Percentiles rank a stretch among this genome's conserved stretches.
phyloP scores from a whole-genome alignment of 30 jellyfish, hydroid and myxozoan species.

The Hydractinia echinata region DNA sequence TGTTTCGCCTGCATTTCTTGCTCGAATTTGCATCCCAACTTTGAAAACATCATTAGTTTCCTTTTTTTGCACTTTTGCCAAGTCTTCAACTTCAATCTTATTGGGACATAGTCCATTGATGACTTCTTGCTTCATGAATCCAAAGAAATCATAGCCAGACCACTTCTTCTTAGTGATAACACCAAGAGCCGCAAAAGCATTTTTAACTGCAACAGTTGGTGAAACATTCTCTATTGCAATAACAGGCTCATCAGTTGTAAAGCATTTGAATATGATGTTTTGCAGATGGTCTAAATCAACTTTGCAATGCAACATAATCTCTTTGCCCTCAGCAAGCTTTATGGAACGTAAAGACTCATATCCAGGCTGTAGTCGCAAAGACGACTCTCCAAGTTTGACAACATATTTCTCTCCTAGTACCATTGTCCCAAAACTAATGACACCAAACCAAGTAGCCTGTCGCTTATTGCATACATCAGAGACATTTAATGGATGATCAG shows the following conservation, averaged over 20 bases:
- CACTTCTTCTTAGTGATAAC: constrained; percentile 2
- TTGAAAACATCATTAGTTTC: not conserved
- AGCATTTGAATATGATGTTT: not conserved
- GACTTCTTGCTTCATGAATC: constrained; percentile 28
- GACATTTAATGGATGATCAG: too few species aligned
- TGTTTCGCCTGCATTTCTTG: constrained; percentile 19
- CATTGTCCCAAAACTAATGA: not conserved
- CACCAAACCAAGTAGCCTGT: too few species aligned
- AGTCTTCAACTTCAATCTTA: not conserved
- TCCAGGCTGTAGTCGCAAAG: constrained; percentile 2
- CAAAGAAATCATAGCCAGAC: constrained; percentile 22
- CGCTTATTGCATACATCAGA: too few species aligned
- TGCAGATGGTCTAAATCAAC: not conserved
- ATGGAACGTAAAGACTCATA: constrained; percentile 11
- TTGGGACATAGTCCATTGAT: not conserved
- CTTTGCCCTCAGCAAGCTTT: not conserved
- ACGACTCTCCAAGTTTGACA: not conserved
- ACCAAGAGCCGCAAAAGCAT: not conserved
- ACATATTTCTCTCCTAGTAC: not conserved
- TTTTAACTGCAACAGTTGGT: not conserved
- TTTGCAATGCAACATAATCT: not conserved
- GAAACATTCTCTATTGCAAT: not conserved
- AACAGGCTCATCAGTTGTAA: constrained; percentile 6
- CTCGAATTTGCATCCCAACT: not conserved
- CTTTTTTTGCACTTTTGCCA: not conserved